Conservation (phyloP, 2,888 invertebrate genomes). For the Synanthedon andrenaeformis region DNA sequence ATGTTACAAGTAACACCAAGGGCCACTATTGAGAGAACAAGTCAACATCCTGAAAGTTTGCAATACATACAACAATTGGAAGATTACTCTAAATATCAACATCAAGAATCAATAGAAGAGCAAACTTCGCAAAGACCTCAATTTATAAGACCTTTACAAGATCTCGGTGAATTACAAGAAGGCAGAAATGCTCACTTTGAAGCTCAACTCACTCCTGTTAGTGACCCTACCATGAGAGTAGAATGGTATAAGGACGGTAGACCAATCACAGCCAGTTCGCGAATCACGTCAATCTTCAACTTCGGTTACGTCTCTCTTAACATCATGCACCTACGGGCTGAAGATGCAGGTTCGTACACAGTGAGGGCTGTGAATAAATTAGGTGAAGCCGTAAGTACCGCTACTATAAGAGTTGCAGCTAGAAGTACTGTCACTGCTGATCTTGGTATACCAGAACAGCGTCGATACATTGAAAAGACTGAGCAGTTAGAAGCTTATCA, state of each 20-base stretch:
- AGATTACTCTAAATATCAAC: slow-evolving; percentile 89
- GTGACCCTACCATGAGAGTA: slow-evolving; percentile 93
- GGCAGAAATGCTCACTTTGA: slow-evolving; percentile 94
- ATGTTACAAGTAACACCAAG: slow-evolving; percentile 83
- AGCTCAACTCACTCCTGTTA: slow-evolving; percentile 91
- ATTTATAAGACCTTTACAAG: slow-evolving; percentile 88
- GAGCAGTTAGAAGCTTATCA: slow-evolving; percentile 92
- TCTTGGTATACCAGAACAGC: slow-evolving; percentile 90
- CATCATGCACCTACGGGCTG: slow-evolving; percentile 97
- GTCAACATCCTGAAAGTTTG: slow-evolving; percentile 92
- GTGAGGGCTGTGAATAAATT: slow-evolving; percentile 91
- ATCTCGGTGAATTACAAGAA: slow-evolving; percentile 88
- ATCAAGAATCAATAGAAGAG: slow-evolving; percentile 87
- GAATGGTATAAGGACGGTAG: slow-evolving; percentile 97
- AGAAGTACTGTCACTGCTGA: slow-evolving; percentile 88
- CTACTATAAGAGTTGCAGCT: slow-evolving; percentile 79
- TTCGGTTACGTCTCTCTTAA: slow-evolving; percentile 99
- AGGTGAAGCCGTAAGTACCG: slow-evolving; percentile 90
- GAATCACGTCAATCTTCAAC: slow-evolving; percentile 97
- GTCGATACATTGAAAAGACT: slow-evolving; percentile 91
- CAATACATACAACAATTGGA: slow-evolving; percentile 92
- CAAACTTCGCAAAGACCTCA: slow-evolving; percentile 83
- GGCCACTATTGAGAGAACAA: slow-evolving; percentile 86
- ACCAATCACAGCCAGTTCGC: slow-evolving; percentile 95
- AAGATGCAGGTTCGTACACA: slow-evolving; percentile 96